A percentile compares a stretch with the other conserved stretches of the same genome.
Conservation (phyloP, 2,888 invertebrate species). For the Leptopilina drosophilae region DNA sequence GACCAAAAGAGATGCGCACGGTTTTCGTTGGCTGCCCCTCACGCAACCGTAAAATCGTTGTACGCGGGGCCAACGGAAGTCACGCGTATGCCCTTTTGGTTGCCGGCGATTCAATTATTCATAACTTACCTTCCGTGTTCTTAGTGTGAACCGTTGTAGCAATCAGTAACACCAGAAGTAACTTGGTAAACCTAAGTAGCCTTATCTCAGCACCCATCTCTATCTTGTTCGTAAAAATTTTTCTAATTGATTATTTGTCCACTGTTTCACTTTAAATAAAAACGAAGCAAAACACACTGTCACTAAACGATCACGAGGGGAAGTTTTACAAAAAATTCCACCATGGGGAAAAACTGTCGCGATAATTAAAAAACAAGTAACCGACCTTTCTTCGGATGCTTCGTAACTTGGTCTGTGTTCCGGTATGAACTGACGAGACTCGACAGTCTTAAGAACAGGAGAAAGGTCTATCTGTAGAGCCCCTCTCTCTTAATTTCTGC, state of each 20-base stretch:
- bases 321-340: conserved; percentile 43
- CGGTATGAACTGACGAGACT: conserved; percentile 57
- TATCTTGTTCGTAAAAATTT: conserved; percentile 1
- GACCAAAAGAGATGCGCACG: too few relatives aligned
- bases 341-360: conserved; percentile 45
- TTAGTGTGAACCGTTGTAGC: conserved; percentile 28
- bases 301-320: conserved; percentile 47
- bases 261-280: conserved; percentile 50
- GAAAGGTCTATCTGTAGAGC: conserved; percentile 56
- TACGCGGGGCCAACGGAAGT: too few relatives aligned
- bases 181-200: conserved; percentile 55
- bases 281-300: conserved; percentile 51
- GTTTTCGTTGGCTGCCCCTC: too few relatives aligned
- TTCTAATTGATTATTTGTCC: conserved; percentile 46
- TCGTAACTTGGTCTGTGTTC: conserved; percentile 57
- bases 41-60: too few relatives aligned
- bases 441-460: conserved; percentile 56
- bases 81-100: too few relatives aligned
- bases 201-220: conserved; percentile 52
- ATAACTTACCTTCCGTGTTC: conserved; percentile 49
- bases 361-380: conserved; percentile 25
- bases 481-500: conserved; percentile 56
- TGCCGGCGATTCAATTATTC: neutral
- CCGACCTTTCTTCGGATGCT: conserved; percentile 55
- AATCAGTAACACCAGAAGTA: conserved; percentile 52